Evolutionary conservation across 2,797 vertebrate species (phyloP), one percentile per base, ranked within the genome.

Genomic region (Fistularia tabacaria): DNA sequence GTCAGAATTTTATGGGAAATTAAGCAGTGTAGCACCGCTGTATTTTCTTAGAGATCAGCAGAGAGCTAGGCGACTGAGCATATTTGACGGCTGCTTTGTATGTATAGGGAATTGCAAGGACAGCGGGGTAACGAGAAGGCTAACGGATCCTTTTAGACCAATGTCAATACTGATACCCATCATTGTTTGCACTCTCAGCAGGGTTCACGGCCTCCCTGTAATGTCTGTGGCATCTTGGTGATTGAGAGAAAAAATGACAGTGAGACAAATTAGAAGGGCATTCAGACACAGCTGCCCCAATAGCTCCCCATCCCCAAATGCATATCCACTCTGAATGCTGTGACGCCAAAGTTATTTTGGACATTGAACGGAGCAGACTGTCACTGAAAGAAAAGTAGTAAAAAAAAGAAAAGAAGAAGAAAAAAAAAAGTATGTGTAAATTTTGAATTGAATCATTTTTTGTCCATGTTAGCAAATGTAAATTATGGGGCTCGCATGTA

Each of bases 1-100:
- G 90, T 90, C 86, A 89, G 84, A 85, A 83, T 82, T 74, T 80
- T 82, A 89, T 80, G 85, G 87, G 82, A 83, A 78, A 88, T 87
- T 88, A 88, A 78, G 81, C 80, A 87, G 82, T 81, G 53, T 64
- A 69, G 78, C 66, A 82, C 59, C 36, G 74, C 79, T 79, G 77
- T 84, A 55, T 85, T 87, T 83, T 79, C 77, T 76, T 73, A 69
- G 62, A 77, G 78, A 82, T 74, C 61, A 70, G 53, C 57, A 67
- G 79, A 82, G 72, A 83, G 59, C 59, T 53, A 46, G 39, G 39
- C 51, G 68, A 51, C 65, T 74, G 55, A 52, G 36, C 47, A 42
- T 51, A 59, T 76, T 76, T 72, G 69, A 49, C 46, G 64, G 47
- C 66, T 69, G 70, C 76, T 79, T 77, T 76, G 66, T 80, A 76